Base-by-base conservation (phyloP, 2,888 invertebrate species). In the Tetranychus truncatus region DNA sequence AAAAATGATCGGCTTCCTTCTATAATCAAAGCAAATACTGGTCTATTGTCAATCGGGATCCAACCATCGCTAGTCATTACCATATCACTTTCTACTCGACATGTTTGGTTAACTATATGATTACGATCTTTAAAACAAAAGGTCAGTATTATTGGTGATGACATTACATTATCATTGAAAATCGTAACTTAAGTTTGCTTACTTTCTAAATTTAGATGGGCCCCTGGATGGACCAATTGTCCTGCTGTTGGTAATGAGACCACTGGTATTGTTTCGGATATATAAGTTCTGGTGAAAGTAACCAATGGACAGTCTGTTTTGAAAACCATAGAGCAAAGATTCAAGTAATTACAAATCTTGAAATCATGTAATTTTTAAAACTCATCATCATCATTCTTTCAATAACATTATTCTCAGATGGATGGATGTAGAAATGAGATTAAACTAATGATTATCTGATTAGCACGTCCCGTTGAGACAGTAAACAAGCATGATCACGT, bases 181-280 rank as follows among this genome's bases (percentile, higher is more conserved):
- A 15, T n/a, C 3, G n/a, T 69, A 69, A 66, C 0, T 71, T 20
- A 18, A 3, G 18, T 74, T 73, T 6, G 66, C 82, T 82, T 83
- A 90, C 90, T 89, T 83, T 88, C 86, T 83, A 92, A 89, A 80
- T 87, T 88, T 81, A 92, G 91, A 84, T 92, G 91, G 80, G 89
- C 88, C 78, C 91, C 90, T 1, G 92, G 92, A 84, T 92, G 89
- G 80, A 92, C 89, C 79, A 92, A 90, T 84, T 92, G 92, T 71
- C 91, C 91, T 81, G 89, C 89, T 78, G 91, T 84, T 21, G 92
- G 92, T 79, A 92, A 84, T 82, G 89, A 91, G 24, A 92, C 90
- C 82, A 91, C 91, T 34, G 92, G 92, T 79, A 92, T 90, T 81
- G 88, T 88, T 82, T 92, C 91, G 72, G 87, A 84, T 45, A 86